A percentile compares a stretch with the other conserved stretches of the same genome.
These are phyloP conservation scores for Halesus radiatus DNA, from an alignment of 1,140 invertebrate species.

Conservation along the genomic window DNA sequence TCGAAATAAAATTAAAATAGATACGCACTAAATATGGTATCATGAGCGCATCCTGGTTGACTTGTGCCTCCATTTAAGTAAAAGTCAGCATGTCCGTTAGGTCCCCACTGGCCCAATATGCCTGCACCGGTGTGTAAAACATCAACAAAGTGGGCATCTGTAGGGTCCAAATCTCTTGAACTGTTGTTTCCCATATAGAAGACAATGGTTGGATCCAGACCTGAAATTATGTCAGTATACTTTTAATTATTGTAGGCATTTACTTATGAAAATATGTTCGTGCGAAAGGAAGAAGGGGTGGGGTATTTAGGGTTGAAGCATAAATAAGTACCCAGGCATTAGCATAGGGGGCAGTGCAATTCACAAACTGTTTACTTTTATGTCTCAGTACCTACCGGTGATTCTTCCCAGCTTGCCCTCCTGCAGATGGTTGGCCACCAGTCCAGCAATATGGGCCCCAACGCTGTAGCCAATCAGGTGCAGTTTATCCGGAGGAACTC, in stretches of 20 bases:
- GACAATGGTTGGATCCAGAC: conserved; percentile 85
- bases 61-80: conserved; percentile 91
- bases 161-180: conserved; percentile 85
- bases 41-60: conserved; percentile 87
- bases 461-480: conserved; percentile 89
- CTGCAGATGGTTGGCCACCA: conserved; percentile 82
- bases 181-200: conserved; percentile 86
- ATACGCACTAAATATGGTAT: conserved; percentile 81
- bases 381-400: conserved; percentile 74
- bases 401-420: conserved; percentile 83
- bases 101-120: conserved; percentile 87
- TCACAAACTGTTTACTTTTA: no score
- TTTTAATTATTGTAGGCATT: background rate
- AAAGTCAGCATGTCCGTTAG: conserved; percentile 90
- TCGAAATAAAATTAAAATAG: background rate
- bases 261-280: no score
- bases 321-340: no score
- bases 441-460: conserved; percentile 87
- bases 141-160: conserved; percentile 90
- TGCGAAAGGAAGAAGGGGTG: no score
- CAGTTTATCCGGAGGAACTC: conserved; percentile 78
- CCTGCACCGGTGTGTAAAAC: conserved; percentile 91
- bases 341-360: no score
- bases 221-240: no score
- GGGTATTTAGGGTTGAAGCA: no score